Percentiles rank a stretch among this genome's conserved stretches.
phyloP scores from a whole-genome alignment of 1,140 invertebrate species.

The Cydia pomonella region DNA sequence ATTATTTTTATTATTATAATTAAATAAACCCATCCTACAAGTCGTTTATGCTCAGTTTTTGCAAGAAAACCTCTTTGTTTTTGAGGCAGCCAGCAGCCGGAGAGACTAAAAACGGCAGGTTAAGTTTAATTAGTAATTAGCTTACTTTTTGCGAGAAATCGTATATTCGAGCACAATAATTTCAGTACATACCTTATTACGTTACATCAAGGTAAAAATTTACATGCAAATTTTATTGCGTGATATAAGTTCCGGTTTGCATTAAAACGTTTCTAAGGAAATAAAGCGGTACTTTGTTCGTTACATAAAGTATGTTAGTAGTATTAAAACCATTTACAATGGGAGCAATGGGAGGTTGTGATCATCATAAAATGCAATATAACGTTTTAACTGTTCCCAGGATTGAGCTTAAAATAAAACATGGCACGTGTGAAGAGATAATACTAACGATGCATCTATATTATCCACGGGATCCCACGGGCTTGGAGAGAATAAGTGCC shows the following conservation, averaged over 20 bases:
- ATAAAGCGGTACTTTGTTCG: not conserved
- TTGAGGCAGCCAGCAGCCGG: no score
- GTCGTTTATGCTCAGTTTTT: no score
- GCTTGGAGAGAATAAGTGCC: constrained; percentile 2
- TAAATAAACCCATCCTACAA: no score
- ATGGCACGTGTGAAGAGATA: constrained; percentile 19
- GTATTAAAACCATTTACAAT: constrained; percentile 1
- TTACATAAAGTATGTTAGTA: not conserved
- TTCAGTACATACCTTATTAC: no score
- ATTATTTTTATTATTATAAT: no score
- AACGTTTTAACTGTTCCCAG: constrained; percentile 14
- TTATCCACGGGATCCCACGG: not conserved
- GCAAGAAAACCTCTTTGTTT: no score
- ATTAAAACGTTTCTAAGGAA: not conserved
- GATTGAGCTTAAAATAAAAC: constrained; percentile 16
- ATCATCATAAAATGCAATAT: constrained; percentile 12
- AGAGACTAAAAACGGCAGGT: no score
- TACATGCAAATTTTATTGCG: not conserved
- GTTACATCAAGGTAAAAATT: no score
- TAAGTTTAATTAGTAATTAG: no score
- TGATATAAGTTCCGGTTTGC: not conserved
- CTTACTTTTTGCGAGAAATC: no score
- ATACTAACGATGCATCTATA: constrained; percentile 17
- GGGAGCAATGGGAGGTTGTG: not conserved
- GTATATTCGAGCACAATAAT: no score